Evolutionary conservation across 2,113 vertebrate species (phyloP).

Genomic region (Turnix velox): DNA sequence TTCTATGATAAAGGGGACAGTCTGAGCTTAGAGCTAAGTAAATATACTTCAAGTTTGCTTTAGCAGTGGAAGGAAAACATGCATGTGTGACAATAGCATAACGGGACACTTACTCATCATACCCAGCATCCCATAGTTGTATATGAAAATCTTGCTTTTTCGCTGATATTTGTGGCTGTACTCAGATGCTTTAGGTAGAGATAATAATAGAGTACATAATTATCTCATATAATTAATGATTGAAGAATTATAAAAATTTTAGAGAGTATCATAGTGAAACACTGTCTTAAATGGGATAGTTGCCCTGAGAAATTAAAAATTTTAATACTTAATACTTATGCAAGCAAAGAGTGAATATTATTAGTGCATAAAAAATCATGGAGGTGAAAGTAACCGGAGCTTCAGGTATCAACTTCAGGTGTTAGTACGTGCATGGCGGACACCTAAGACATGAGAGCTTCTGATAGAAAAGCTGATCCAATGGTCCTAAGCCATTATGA

Average conservation of each 20-base stretch:
- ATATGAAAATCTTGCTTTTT: not conserved
- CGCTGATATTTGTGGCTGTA: not conserved
- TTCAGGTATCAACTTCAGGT: not conserved
- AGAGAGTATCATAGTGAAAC: not conserved
- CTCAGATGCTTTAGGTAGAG: not conserved
- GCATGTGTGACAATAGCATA: not conserved
- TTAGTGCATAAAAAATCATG: not conserved
- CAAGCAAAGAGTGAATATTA: not conserved
- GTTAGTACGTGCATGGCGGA: not conserved
- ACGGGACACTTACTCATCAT: not conserved
- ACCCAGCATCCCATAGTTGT: not conserved
- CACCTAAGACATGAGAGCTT: not conserved
- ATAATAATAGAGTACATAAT: not conserved
- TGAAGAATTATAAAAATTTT: not conserved
- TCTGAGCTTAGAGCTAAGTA: not conserved
- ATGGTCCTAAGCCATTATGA: not conserved
- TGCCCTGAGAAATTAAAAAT: not conserved
- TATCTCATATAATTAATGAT: not conserved
- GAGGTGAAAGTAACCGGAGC: not conserved
- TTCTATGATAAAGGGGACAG: not conserved
- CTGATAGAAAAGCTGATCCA: not conserved
- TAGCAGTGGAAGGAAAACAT: not conserved
- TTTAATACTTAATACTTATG: not conserved
- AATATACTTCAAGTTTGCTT: not conserved
- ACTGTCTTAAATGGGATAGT: not conserved